Base-by-base conservation (phyloP, 2,888 invertebrate genomes). In the Synergus itoensis region DNA sequence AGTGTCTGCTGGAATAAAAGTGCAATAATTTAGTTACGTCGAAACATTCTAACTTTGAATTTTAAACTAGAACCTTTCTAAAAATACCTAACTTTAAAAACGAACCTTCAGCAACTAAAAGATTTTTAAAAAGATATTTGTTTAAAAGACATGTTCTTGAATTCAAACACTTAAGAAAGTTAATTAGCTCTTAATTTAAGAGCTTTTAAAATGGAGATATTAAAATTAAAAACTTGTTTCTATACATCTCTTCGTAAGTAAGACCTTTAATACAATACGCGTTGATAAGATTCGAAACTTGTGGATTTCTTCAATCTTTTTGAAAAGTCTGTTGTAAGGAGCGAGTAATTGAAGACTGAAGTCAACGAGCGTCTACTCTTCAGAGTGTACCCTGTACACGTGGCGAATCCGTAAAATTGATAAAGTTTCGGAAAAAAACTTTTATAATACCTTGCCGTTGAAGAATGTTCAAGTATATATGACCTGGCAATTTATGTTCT, bases 381-480 rank as follows among this genome's bases (percentile, higher is more conserved):
- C 80, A 83, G 78, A 77, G 83, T 78, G 77, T 83, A 76, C 83
- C 81, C 82, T 78, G 78, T 83, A 76, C 83, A 83, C 82, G 82
- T 82, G 88, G 89, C 88, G 90, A 90, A 91, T 91, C 88, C 90
- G 89, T 91, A 90, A 91, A 91, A 91, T 91, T 91, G 91, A 91
- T 91, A 91, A 91, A 91, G 91, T 91, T 91, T 91, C 86, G 84
- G 82, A 85, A 82, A 85, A 82, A 84, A 91, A 91, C 91, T 91
- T 91, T 91, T 90, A 91, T 90, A 91, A 91, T 91, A 91, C 89
- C 88, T 77, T 79, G 85, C 87, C 80, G 84, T 84, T 87, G 87
- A 89, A 90, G 89, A 91, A 90, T 89, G 86, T 88, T 88, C 87
- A 86, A 88, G 88, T 88, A 88, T 90, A 90, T 89, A 89, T 86